Percentiles rank a stretch among this genome's conserved stretches.
phyloP scores from a whole-genome alignment of 2,797 vertebrate genomes.

The Chromobotia macracanthus region DNA sequence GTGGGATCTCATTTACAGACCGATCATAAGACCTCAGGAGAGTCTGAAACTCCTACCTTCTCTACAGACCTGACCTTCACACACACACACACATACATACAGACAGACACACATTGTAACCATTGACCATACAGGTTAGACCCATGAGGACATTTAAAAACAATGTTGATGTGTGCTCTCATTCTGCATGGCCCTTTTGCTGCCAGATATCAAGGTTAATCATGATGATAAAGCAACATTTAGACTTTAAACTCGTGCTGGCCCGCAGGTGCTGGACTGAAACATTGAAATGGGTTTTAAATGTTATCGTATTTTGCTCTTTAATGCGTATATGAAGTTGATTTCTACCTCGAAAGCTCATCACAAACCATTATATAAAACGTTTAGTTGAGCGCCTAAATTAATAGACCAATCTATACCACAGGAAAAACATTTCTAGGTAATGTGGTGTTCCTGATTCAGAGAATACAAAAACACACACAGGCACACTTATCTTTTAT shows the following conservation, averaged over 20 bases:
- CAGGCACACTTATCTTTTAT: conserved; percentile 19
- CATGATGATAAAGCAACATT: conserved; percentile 44
- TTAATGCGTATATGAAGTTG: conserved; percentile 44
- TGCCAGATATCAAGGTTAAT: conserved; percentile 44
- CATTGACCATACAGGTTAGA: conserved; percentile 22
- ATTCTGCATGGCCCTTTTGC: conserved; percentile 18
- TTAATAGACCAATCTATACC: conserved; percentile 41
- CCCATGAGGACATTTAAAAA: conserved; percentile 36
- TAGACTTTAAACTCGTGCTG: conserved; percentile 12
- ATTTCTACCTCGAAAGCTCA: conserved; percentile 35
- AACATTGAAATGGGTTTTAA: conserved; percentile 48
- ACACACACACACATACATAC: background rate
- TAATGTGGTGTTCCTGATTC: conserved; percentile 6
- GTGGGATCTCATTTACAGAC: conserved; percentile 75
- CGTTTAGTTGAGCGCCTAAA: conserved; percentile 48
- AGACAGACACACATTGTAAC: background rate
- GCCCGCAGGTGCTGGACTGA: background rate
- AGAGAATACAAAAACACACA: conserved; percentile 17
- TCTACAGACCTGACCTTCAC: conserved; percentile 39
- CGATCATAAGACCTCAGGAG: conserved; percentile 43
- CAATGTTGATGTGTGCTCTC: conserved; percentile 13
- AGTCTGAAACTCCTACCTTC: conserved; percentile 46
- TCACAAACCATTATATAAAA: conserved; percentile 16
- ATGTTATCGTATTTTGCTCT: conserved; percentile 48
- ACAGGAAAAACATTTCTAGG: conserved; percentile 21